phyloP scores from a whole-genome alignment of 1,140 invertebrate genomes.

The Metaphire vulgaris region DNA sequence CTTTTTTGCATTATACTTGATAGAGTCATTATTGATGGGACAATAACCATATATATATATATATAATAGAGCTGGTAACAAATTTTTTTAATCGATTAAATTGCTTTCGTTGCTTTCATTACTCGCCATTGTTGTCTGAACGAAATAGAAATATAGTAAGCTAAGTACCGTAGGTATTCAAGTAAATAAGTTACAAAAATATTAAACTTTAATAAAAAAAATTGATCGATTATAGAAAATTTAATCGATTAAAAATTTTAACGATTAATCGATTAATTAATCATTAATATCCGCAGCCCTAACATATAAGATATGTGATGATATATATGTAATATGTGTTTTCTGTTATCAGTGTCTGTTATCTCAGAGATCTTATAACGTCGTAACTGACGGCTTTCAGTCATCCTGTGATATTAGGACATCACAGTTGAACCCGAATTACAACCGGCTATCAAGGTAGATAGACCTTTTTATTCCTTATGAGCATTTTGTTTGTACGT shows the following conservation, averaged over 20 bases:
- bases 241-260: not conserved
- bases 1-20: too few species aligned
- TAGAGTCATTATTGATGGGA: too few species aligned
- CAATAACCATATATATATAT: too few species aligned
- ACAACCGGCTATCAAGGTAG: not conserved
- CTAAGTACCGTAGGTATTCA: too few species aligned
- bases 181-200: not conserved
- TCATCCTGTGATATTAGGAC: not conserved
- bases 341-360: not conserved
- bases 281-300: too few species aligned
- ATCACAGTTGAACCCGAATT: not conserved
- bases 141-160: too few species aligned
- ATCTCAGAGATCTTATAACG: not conserved
- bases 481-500: too few species aligned
- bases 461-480: not conserved
- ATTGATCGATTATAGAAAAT: not conserved
- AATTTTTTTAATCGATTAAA: too few species aligned
- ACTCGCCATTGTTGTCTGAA: too few species aligned
- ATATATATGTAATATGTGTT: not conserved
- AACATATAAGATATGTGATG: not conserved
- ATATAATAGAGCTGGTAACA: too few species aligned
- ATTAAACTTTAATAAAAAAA: too few species aligned
- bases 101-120: too few species aligned
- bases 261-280: not conserved
- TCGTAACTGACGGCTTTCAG: not conserved